These are phyloP conservation scores for Nycticryphes semicollaris DNA, from an alignment of 2,113 vertebrate species.

Conservation along the genomic window DNA sequence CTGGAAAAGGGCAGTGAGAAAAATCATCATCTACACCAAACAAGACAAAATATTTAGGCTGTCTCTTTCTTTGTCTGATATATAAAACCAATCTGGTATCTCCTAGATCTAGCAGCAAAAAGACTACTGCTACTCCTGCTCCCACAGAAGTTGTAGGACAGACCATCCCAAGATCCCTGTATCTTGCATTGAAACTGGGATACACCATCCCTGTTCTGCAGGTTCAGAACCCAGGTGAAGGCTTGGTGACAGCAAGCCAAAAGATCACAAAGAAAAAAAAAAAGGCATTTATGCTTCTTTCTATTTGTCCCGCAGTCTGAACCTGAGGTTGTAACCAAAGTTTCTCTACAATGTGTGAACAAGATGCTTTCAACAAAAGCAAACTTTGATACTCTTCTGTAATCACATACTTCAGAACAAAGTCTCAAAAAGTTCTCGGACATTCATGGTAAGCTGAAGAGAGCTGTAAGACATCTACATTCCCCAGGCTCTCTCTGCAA, in stretches of 20 bases:
- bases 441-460: too few relatives aligned
- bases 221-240: neutral
- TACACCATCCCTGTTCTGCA: neutral
- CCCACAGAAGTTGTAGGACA: neutral
- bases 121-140: neutral
- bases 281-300: neutral
- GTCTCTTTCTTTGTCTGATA: neutral
- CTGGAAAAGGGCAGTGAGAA: neutral
- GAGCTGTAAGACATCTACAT: too few relatives aligned
- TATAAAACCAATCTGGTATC: neutral
- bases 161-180: neutral
- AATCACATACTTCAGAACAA: neutral
- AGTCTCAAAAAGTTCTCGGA: neutral
- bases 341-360: neutral
- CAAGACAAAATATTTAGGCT: neutral
- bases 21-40: neutral
- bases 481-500: too few relatives aligned
- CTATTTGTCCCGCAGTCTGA: neutral
- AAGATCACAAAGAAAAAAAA: neutral
- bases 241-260: neutral
- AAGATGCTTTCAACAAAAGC: neutral
- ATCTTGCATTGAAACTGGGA: neutral
- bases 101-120: neutral
- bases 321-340: neutral
- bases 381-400: neutral